Base-by-base conservation (phyloP, 2,888 invertebrate species). In the Bursaphelenchus okinawaensis region DNA sequence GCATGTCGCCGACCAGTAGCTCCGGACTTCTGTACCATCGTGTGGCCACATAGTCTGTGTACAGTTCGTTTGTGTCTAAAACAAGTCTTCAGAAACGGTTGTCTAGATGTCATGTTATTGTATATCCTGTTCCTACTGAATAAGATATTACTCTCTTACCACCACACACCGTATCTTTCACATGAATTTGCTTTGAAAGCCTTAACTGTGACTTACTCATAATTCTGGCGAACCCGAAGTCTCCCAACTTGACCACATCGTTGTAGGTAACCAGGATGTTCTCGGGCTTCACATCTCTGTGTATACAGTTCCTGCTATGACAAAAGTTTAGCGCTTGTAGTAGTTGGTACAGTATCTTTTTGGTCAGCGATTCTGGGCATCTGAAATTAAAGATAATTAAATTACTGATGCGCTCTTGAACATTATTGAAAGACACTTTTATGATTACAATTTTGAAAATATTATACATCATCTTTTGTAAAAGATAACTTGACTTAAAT, bases 31-130 rank as follows among this genome's bases (percentile, higher is more conserved):
- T 87, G 86, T 98, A 98, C 96, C 96, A 98, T 62, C 96, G 87
- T 40, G 98, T 98, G 54, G 96, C 96, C 73, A 98, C 98, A 84
- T 98, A 98, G 85, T 98, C 98, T 62, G 96, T 98, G 84, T 95
- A 98, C 84, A 93, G 92, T 87, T 96, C 96, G 0, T 92, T 93
- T 0, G 94, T 93, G 85, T 90, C 91, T 77, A 55, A 28, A 73
- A 56, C n/a, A 52, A 20, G 4, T n/a, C n/a, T 20, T 52, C 20
- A 0, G 16, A n/a, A 9, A 24, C 28, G 6, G 24, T 8, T 69
- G 22, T 24, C n/a, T 64, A 69, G 65, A n/a, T 60, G 4, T 55
- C 22, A 19, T 27, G 24, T 22, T 40, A 40, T n/a, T n/a, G n/a
- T n/a, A n/a, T n/a, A n/a, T n/a, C n/a, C n/a, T n/a, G n/a, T n/a